Conservation (phyloP, 2,888 invertebrate genomes). For the Drosophila ustulata region DNA sequence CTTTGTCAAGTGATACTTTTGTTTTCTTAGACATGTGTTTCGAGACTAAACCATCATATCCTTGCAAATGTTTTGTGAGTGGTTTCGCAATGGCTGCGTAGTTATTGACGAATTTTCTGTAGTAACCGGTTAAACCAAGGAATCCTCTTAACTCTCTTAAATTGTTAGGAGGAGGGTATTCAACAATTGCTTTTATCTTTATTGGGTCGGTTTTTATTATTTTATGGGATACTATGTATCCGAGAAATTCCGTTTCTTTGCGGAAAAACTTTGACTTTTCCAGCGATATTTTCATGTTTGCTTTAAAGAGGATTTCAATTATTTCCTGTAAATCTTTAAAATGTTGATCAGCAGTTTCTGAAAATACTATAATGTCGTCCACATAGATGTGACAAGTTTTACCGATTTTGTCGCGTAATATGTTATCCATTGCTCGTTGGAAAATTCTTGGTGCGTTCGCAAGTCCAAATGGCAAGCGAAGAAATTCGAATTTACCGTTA, state of each 20-base stretch:
- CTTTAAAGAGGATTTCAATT: neutral
- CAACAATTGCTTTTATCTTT: neutral
- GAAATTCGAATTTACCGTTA: neutral
- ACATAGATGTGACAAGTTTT: neutral
- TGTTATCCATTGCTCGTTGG: neutral
- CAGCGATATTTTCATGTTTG: neutral
- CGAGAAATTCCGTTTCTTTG: neutral
- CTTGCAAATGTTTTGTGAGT: neutral
- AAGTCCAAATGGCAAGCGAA: neutral
- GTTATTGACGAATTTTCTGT: neutral
- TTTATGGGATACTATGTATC: neutral
- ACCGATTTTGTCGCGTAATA: neutral
- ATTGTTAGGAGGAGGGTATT: neutral
- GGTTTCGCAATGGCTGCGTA: neutral
- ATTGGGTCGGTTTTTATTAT: neutral
- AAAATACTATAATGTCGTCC: neutral
- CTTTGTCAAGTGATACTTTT: neutral
- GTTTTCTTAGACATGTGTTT: neutral
- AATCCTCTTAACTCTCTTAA: neutral
- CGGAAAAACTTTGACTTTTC: neutral
- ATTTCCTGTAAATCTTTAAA: neutral
- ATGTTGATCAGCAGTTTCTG: neutral
- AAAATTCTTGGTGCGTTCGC: neutral
- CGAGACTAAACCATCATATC: neutral
- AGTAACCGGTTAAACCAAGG: neutral